Evolutionary conservation across 2,888 invertebrate species (phyloP), one percentile per base, ranked within the genome.

Genomic region (Iselma pallidipennis): DNA sequence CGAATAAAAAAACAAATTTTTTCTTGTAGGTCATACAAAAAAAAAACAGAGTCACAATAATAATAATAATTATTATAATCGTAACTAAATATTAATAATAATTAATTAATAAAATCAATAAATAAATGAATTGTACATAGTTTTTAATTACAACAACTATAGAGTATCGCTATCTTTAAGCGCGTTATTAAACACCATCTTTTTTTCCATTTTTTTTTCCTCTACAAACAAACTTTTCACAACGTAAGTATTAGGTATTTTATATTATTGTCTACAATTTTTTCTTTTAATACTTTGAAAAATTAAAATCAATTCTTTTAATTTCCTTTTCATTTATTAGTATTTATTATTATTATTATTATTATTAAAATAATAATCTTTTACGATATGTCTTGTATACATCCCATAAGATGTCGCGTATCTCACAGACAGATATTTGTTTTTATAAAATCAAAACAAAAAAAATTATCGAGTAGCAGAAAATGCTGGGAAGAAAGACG

Each of bases 261-360:
- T 55, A 62, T 59, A 72, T 76, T 79, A 79, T 79, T 79, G 79
- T 79, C 79, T 78, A 78, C 78, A 78, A 42, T 42, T 42, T 42
- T 42, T 19, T 42, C 19, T 77, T 77, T 74, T 74, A 76, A 74
- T 71, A 72, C 73, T 73, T 71, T 71, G 61, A 64, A 63, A 71
- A 74, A 74, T 68, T 72, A 71, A 68, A 69, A 70, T 65, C 51
- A 63, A 69, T 67, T 63, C 66, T 62, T 59, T 59, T n/a, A n/a
- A n/a, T n/a, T n/a, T n/a, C n/a, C n/a, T n/a, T n/a, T n/a, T n/a
- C n/a, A n/a, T n/a, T n/a, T n/a, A n/a, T n/a, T n/a, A n/a, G n/a
- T n/a, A n/a, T n/a, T n/a, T n/a, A n/a, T n/a, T n/a, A n/a, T n/a
- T n/a, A n/a, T n/a, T n/a, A n/a, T n/a, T n/a, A n/a, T n/a, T n/a